These are phyloP conservation scores for Metridium senile DNA, from an alignment of 92 coral and sea anemone species.

Conservation along the genomic window DNA sequence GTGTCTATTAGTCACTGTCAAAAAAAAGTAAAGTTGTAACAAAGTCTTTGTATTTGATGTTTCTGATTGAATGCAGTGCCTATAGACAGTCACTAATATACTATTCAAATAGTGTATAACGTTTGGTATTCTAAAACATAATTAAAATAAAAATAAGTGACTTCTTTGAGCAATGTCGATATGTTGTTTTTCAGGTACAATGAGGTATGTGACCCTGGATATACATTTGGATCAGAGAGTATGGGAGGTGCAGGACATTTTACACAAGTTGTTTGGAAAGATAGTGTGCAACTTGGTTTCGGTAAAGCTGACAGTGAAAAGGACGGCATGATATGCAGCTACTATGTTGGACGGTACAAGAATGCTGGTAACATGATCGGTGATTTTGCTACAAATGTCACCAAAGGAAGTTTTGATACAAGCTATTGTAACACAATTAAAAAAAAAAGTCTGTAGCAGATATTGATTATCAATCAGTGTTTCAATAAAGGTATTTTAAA, in stretches of 20 bases:
- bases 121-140: background rate
- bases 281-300: constrained; percentile 65
- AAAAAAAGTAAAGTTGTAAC: too few relatives aligned
- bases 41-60: too few relatives aligned
- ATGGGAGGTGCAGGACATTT: constrained; percentile 70
- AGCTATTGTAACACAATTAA: constrained; percentile 24
- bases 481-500: too few relatives aligned
- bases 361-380: constrained; percentile 73
- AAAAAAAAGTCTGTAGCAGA: too few relatives aligned
- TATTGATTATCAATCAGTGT: too few relatives aligned
- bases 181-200: constrained; percentile 57
- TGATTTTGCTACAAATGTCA: constrained; percentile 49
- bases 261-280: constrained; percentile 83
- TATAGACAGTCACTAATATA: too few relatives aligned
- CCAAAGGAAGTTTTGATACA: constrained; percentile 63
- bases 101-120: background rate
- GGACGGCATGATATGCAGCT: constrained; percentile 66
- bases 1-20: too few relatives aligned
- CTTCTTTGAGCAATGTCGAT: background rate
- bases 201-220: constrained; percentile 80
- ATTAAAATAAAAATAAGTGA: background rate
- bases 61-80: too few relatives aligned
- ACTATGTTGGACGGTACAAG: constrained; percentile 74
- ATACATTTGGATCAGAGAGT: constrained; percentile 52
- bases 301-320: constrained; percentile 58